Evolutionary conservation across 2,113 vertebrate species (phyloP), one percentile per base, ranked within the genome.

Genomic region (Chaetodon trifascialis): DNA sequence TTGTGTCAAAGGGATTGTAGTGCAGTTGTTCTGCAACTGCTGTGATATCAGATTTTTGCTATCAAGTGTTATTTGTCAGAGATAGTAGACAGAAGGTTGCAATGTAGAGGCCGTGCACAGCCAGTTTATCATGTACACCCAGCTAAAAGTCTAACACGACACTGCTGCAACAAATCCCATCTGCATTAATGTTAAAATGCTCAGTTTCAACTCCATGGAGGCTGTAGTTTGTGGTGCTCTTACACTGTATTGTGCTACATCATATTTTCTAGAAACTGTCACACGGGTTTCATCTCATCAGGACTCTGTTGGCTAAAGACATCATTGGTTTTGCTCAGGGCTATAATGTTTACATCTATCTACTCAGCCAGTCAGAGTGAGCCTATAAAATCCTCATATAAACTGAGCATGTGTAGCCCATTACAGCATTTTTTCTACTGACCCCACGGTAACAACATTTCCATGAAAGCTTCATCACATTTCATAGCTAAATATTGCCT

Each of bases 1-100:
- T 91, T 88, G 90, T 92, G 91, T 85, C 70, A 21, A 66, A 23
- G 38, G 1, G 34, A 30, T 62, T 77, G 83, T 51, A 86, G 12
- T 79, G 70, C 80, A 91, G 51, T 64, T 58, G 6, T 69, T 2
- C 52, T 47, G 30, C 60, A 38, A 25, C 40, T 19, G n/a, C 3
- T 47, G 11, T 60, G 5, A 36, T 58, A 0, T 12, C 2, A 3
- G 15, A 59, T 34, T 46, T 4, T n/a, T 14, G 4, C 17, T 38
- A 36, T 68, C 1, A 34, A 3, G 4, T 8, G 7, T n/a, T 19
- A 52, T 52, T 69, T 52, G 38, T 68, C 25, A 34, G 19, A 77
- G 25, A 58, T 49, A 21, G 10, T 34, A 42, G 7, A 34, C 16
- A 70, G 23, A 10, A 38, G 7, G 23, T 36, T 76, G 17, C 16